Evolutionary conservation across 1,140 invertebrate species (phyloP).

Genomic region (Zophobas atratus): DNA sequence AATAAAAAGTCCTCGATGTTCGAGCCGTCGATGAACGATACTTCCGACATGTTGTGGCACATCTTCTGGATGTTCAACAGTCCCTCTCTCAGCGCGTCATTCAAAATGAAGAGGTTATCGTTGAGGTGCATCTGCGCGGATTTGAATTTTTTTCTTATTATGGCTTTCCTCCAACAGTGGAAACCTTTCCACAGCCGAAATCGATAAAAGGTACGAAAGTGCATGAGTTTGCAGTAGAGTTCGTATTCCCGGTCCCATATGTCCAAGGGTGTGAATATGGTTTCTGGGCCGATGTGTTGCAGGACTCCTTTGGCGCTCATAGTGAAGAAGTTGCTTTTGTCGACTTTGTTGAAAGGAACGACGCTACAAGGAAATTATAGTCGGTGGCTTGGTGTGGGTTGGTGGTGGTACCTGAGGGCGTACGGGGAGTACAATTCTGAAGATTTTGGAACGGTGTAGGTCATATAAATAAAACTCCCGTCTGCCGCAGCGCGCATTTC

Average conservation of each 20-base stretch:
- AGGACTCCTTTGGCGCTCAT: conserved; percentile 80
- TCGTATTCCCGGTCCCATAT: conserved; percentile 82
- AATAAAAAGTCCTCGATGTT: conserved; percentile 74
- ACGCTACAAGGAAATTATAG: conserved; percentile 68
- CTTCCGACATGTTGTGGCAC: conserved; percentile 76
- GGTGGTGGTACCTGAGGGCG: conserved; percentile 69
- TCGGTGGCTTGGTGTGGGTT: no score
- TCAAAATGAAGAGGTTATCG: conserved; percentile 81
- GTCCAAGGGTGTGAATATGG: conserved; percentile 78
- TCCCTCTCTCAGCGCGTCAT: conserved; percentile 79
- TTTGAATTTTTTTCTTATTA: conserved; percentile 78
- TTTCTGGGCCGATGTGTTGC: conserved; percentile 76
- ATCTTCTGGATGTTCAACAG: conserved; percentile 80
- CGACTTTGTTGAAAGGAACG: conserved; percentile 74
- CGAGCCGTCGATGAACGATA: conserved; percentile 73
- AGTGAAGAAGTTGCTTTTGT: conserved; percentile 77
- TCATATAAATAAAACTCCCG: conserved; percentile 78
- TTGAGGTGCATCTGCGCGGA: conserved; percentile 73
- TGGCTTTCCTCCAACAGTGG: conserved; percentile 84
- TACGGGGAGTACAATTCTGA: conserved; percentile 82
- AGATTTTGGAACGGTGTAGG: conserved; percentile 77
- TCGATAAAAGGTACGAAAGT: conserved; percentile 81
- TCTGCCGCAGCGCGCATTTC: conserved; percentile 69
- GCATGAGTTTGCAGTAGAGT: conserved; percentile 76
- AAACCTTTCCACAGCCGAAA: conserved; percentile 86